Conservation (phyloP, 92 coral and sea anemone genomes). For the Virgularia gustaviana region DNA sequence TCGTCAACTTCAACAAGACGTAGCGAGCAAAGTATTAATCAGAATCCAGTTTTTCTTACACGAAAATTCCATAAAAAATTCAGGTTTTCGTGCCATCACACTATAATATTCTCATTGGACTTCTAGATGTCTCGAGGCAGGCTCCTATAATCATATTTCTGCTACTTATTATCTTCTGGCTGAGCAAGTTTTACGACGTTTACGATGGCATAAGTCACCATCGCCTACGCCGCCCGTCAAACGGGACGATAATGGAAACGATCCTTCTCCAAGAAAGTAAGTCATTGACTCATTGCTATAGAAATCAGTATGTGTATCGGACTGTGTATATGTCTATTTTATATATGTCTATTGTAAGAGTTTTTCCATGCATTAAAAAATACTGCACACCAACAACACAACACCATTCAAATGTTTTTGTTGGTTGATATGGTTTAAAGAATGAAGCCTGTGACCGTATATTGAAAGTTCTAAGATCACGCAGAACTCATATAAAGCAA, state of each 20-base stretch:
- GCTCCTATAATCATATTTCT: constrained; percentile 75
- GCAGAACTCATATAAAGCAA: too few species aligned
- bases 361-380: too few species aligned
- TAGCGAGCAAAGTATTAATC: too few species aligned
- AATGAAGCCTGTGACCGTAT: too few species aligned
- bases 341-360: too few species aligned
- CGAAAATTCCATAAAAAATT: too few species aligned
- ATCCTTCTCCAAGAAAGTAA: constrained; percentile 18
- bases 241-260: constrained; percentile 31
- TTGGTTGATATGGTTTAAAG: too few species aligned
- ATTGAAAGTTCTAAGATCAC: too few species aligned
- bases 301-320: not conserved
- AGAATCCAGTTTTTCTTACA: not conserved
- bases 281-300: not conserved
- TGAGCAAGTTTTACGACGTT: constrained; percentile 78
- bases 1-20: too few species aligned
- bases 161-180: constrained; percentile 94
- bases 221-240: constrained; percentile 15
- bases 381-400: too few species aligned
- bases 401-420: too few species aligned
- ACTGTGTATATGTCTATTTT: too few species aligned
- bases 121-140: constrained; percentile 73
- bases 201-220: constrained; percentile 50
- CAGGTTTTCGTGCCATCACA: not conserved
- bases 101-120: not conserved